Conservation (phyloP, 2,113 vertebrate species). For the Sciurus niger region DNA sequence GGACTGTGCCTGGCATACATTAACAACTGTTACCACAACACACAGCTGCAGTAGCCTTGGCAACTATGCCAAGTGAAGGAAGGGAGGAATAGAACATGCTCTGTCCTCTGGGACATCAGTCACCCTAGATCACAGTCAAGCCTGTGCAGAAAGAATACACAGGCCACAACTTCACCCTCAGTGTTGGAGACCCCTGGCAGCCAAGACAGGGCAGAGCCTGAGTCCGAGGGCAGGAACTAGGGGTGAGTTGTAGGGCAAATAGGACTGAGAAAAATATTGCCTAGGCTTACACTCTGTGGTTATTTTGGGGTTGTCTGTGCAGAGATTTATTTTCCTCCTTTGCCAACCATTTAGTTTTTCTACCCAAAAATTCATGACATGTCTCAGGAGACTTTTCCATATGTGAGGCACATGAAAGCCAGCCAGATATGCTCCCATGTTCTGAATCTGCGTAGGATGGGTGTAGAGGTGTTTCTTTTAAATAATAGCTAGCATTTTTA, state of each 20-base stretch:
- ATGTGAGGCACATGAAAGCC: neutral
- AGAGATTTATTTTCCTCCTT: neutral
- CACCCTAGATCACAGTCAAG: neutral
- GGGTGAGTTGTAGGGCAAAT: neutral
- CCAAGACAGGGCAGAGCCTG: accelerated
- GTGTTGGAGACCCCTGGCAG: neutral
- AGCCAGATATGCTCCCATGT: neutral
- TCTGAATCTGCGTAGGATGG: neutral
- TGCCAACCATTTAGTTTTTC: conserved; percentile 58
- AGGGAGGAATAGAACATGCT: neutral
- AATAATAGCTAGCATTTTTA: neutral
- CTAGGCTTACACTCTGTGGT: neutral
- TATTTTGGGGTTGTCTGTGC: neutral
- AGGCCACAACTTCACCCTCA: neutral
- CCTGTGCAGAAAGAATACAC: neutral
- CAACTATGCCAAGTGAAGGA: neutral
- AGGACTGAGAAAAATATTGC: neutral
- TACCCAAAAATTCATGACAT: neutral
- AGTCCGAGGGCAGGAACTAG: neutral
- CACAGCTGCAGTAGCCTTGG: neutral
- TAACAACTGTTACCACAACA: neutral
- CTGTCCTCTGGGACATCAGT: neutral
- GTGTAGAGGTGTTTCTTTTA: neutral
- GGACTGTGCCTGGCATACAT: too few relatives aligned
- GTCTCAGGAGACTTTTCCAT: neutral